Evolutionary conservation across 1,140 invertebrate species (phyloP), one percentile per base, ranked within the genome.

Genomic region (Bombus huntii): DNA sequence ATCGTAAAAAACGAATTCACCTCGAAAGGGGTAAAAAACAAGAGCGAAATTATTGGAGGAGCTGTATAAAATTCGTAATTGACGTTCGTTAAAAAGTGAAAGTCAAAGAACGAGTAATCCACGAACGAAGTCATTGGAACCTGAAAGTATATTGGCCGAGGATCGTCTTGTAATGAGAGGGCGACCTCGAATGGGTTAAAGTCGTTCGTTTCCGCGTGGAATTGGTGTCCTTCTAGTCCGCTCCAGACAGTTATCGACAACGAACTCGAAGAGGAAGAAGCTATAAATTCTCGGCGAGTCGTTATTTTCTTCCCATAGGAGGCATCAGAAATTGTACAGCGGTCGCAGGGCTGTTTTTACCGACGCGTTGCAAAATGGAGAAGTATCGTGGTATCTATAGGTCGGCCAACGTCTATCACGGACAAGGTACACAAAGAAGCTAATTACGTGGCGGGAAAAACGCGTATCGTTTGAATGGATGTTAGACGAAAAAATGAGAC

Each of bases 301-400:
- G 73, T 75, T 74, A 74, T 44, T 74, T 74, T 74, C 72, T 74
- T 74, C 44, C 39, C 72, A 25, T 44, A 31, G 42, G 42, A 47
- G 13, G n/a, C 72, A 31, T 44, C 42, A 12, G 42, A 74, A 47
- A 73, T 47, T 47, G 72, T 47, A 31, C 72, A 31, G 22, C 72
- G 44, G 18, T 53, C 42, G 9, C 12, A 8, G 25, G 9, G 12
- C 12, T 34, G 73, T 53, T 75, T 75, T 53, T 53, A 53, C 31
- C 42, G 28, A 13, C n/a, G 10, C 59, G 31, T 53, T 15, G 42
- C 42, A 53, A 34, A 75, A 53, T 53, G 37, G 44, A 75, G 31
- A 53, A 75, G 22, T 53, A 42, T 75, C 72, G 34, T 28, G 22
- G 28, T 13, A 25, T 37, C 34, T 25, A 73, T 44, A 73, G 42